phyloP scores from a whole-genome alignment of 2,797 vertebrate species.

The Dallia pectoralis region DNA sequence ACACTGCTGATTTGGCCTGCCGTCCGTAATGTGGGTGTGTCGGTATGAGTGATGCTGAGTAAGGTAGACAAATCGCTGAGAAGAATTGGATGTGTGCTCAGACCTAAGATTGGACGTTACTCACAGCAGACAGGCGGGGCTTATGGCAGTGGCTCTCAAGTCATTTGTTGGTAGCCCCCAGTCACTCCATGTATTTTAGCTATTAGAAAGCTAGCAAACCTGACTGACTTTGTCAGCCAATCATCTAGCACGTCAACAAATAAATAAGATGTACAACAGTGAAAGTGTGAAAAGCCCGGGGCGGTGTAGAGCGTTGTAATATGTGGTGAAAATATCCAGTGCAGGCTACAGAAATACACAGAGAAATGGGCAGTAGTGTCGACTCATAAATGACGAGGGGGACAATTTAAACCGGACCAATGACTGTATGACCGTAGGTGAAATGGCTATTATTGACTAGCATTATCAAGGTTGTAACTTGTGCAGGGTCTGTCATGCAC shows the following conservation, averaged over 20 bases:
- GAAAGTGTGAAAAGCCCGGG: neutral
- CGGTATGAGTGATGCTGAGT: conserved; percentile 23
- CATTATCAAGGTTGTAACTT: neutral
- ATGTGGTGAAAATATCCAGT: neutral
- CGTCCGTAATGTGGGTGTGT: neutral
- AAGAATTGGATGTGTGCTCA: conserved; percentile 19
- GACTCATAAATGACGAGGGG: neutral
- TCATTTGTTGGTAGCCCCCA: too few relatives aligned
- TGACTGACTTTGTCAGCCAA: too few relatives aligned
- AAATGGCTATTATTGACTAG: neutral
- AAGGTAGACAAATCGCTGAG: conserved; percentile 30
- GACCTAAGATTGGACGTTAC: too few relatives aligned
- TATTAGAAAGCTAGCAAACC: too few relatives aligned
- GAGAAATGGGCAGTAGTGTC: neutral
- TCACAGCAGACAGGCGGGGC: too few relatives aligned
- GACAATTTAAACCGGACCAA: neutral
- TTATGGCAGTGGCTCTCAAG: too few relatives aligned
- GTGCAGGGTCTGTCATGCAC: neutral
- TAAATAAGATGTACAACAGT: too few relatives aligned
- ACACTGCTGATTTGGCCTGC: neutral
- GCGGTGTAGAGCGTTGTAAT: neutral
- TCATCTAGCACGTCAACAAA: too few relatives aligned
- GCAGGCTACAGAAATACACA: neutral
- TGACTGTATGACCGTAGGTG: neutral
- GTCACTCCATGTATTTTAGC: too few relatives aligned